phyloP scores from a whole-genome alignment of 2,797 vertebrate genomes.

The Thunnus albacares region DNA sequence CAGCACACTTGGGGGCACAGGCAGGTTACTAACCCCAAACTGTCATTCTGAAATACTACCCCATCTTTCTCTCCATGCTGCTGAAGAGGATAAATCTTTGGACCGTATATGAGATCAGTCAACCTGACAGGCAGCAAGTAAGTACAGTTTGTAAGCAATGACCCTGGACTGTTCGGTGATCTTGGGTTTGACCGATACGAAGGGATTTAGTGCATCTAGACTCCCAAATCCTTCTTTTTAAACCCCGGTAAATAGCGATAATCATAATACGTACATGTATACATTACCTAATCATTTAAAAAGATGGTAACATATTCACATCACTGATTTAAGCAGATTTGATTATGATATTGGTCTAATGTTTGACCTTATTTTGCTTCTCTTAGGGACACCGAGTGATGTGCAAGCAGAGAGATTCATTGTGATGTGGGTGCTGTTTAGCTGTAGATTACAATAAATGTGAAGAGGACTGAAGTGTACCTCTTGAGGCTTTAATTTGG shows the following conservation, averaged over 20 bases:
- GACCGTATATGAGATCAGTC: slow-evolving; percentile 49
- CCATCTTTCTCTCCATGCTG: slow-evolving; percentile 23
- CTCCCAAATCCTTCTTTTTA: neutral
- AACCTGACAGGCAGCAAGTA: slow-evolving; percentile 48
- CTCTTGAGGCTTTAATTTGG: slow-evolving; percentile 44
- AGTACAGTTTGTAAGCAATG: slow-evolving; percentile 37
- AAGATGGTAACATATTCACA: neutral
- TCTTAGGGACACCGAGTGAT: neutral
- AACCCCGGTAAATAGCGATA: neutral
- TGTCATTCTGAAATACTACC: slow-evolving; percentile 64
- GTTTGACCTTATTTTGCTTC: neutral
- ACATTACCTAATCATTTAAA: neutral
- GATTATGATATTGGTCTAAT: neutral
- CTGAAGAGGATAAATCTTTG: slow-evolving; percentile 47
- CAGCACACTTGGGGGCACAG: slow-evolving; percentile 26
- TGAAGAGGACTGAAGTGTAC: slow-evolving; percentile 33
- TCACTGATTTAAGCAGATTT: neutral
- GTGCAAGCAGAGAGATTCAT: neutral
- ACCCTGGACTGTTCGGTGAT: slow-evolving; percentile 23
- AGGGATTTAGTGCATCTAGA: neutral
- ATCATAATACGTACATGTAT: neutral
- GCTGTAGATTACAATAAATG: slow-evolving; percentile 44
- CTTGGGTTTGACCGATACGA: neutral
- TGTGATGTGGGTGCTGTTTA: slow-evolving; percentile 17
- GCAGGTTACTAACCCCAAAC: slow-evolving; percentile 68